phyloP scores from a whole-genome alignment of 2,113 vertebrate species.

The Hyperopisus bebe region DNA sequence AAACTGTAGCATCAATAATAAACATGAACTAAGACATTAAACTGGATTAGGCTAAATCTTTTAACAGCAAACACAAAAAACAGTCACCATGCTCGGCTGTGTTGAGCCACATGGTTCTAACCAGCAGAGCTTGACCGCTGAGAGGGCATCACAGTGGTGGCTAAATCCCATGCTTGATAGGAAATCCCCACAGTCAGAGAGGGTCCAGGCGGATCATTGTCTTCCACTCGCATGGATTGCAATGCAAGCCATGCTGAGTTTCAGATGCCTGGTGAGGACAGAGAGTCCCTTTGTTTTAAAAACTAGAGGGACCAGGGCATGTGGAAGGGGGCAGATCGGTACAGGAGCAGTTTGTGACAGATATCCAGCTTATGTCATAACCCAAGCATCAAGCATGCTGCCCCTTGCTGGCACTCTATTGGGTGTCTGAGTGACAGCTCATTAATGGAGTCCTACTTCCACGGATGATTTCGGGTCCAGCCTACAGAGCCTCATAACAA shows the following conservation, averaged over 20 bases:
- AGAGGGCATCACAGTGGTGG: neutral
- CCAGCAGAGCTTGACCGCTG: neutral
- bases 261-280: slow-evolving; percentile 36
- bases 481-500: neutral
- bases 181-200: neutral
- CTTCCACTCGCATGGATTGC: slow-evolving; percentile 21
- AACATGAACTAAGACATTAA: neutral
- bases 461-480: neutral
- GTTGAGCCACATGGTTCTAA: neutral
- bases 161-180: slow-evolving; percentile 21
- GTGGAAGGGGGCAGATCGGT: neutral
- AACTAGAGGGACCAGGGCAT: neutral
- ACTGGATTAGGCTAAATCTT: neutral
- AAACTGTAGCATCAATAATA: neutral
- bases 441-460: neutral
- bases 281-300: slow-evolving; percentile 16
- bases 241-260: slow-evolving; percentile 36
- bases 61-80: neutral
- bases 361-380: neutral
- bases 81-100: neutral
- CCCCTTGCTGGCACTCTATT: neutral
- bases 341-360: neutral
- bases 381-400: neutral
- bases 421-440: neutral
- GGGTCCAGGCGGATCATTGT: slow-evolving; percentile 1